A percentile compares a stretch with the other conserved stretches of the same genome.
Evolutionary conservation across 2,113 vertebrate species (phyloP).

Genomic region (Brachirus orientalis): DNA sequence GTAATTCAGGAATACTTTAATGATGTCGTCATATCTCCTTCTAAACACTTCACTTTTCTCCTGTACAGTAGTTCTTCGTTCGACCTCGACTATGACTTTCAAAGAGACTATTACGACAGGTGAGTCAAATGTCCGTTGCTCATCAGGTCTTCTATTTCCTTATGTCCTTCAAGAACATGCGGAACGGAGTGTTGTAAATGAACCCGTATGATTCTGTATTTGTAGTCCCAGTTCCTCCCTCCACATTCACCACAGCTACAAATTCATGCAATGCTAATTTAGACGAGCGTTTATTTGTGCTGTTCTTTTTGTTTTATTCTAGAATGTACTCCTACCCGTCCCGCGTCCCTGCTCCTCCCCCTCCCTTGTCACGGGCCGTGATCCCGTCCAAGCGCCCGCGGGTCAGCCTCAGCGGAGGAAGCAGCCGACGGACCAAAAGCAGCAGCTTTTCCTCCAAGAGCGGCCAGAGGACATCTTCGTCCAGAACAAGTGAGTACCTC

Average conservation of each 20-base stretch:
- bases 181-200: too few species aligned
- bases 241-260: too few species aligned
- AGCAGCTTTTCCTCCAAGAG: constrained; percentile 89
- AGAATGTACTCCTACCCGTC: constrained; percentile 90
- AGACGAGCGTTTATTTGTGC: too few species aligned
- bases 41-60: background rate
- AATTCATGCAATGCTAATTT: too few species aligned
- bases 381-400: constrained; percentile 90
- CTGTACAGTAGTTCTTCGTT: constrained; percentile 85
- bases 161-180: too few species aligned
- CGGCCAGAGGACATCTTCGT: constrained; percentile 85
- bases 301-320: background rate
- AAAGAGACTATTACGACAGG: constrained; percentile 92
- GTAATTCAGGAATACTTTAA: too few species aligned
- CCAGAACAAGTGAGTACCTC: constrained; percentile 77
- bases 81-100: constrained; percentile 91
- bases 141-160: too few species aligned
- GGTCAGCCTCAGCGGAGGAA: constrained; percentile 85
- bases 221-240: too few species aligned
- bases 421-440: constrained; percentile 88
- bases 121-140: constrained; percentile 50
- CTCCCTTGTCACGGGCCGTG: constrained; percentile 87
- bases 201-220: too few species aligned
- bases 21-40: background rate
- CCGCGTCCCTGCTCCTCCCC: constrained; percentile 84